phyloP scores from a whole-genome alignment of 2,888 invertebrate species.

The Lathronympha strigana region DNA sequence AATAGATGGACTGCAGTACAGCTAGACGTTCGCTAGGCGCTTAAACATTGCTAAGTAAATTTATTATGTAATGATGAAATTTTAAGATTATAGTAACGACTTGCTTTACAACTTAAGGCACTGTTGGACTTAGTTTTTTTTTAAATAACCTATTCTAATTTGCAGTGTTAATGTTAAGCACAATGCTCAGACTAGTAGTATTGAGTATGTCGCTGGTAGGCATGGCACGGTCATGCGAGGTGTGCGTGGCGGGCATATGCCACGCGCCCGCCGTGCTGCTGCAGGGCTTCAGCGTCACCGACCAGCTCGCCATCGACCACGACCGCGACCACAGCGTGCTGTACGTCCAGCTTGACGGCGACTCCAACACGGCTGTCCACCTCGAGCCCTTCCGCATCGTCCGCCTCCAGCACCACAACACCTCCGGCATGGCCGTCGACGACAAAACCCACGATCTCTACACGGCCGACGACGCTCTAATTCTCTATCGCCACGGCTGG shows the following conservation, averaged over 20 bases:
- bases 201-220: not conserved
- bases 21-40: too few species aligned
- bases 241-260: conserved; percentile 5
- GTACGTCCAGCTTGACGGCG: not conserved
- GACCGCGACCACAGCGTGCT: not conserved
- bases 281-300: not conserved
- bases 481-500: not conserved
- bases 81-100: too few species aligned
- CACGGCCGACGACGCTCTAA: not conserved
- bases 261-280: not conserved
- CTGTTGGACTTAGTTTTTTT: too few species aligned
- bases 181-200: not conserved
- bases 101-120: too few species aligned
- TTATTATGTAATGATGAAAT: too few species aligned
- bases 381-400: not conserved
- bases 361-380: not conserved
- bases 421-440: conserved; percentile 4
- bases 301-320: conserved; percentile 17
- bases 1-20: too few species aligned
- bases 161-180: too few species aligned
- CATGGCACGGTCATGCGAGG: not conserved
- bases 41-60: too few species aligned
- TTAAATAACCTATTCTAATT: not conserved
- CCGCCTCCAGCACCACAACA: not conserved
- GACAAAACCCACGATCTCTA: not conserved